Conservation (phyloP, 2,888 invertebrate species). For the Volucella zonaria region DNA sequence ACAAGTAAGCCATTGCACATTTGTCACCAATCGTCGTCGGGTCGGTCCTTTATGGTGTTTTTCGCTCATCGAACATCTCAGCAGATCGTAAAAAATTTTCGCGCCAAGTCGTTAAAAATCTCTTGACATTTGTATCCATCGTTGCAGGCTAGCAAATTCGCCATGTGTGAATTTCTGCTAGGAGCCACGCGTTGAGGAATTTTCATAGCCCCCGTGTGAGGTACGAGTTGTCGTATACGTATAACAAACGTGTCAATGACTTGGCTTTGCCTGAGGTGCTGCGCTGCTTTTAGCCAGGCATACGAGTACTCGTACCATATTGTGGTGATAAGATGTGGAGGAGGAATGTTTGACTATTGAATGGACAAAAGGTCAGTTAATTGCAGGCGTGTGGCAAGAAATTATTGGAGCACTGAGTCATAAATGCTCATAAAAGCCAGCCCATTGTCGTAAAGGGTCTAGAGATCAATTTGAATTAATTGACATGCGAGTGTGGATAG, state of each 20-base stretch:
- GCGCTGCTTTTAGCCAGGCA: constrained; percentile 9
- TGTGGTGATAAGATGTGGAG: constrained; percentile 24
- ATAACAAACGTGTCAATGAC: constrained; percentile 50
- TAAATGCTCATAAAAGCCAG: constrained; percentile 5
- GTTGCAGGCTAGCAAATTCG: neutral
- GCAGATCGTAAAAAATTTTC: constrained; percentile 66
- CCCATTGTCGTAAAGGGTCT: constrained; percentile 5
- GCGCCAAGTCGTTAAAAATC: constrained; percentile 59
- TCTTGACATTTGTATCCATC: constrained; percentile 30
- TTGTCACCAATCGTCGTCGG: constrained; percentile 59
- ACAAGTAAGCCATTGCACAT: constrained; percentile 19
- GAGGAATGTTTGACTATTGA: constrained; percentile 34
- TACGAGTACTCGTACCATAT: neutral
- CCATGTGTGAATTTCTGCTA: constrained; percentile 8
- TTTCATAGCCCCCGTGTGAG: constrained; percentile 8
- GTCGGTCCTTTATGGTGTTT: constrained; percentile 26
- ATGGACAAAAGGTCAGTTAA: constrained; percentile 63
- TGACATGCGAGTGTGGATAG: neutral
- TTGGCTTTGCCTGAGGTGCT: neutral
- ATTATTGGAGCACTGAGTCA: constrained; percentile 62
- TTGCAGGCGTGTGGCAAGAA: constrained; percentile 45
- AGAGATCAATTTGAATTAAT: constrained; percentile 28
- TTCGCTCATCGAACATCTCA: constrained; percentile 68
- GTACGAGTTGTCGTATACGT: neutral
- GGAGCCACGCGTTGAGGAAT: constrained; percentile 29